Conservation (phyloP, 1,140 invertebrate genomes). For the Papilio polytes region DNA sequence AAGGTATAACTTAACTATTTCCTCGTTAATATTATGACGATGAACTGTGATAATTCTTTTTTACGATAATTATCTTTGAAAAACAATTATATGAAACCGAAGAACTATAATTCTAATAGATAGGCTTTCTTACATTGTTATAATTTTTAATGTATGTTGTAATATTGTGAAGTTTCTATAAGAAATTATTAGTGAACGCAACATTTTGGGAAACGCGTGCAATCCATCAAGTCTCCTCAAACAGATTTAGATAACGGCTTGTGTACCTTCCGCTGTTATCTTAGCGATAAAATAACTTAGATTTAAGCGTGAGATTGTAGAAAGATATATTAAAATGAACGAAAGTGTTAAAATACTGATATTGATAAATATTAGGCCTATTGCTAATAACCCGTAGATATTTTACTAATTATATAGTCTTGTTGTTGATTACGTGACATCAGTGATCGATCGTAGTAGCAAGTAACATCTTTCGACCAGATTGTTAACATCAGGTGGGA, state of each 20-base stretch:
- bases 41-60: not conserved
- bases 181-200: not conserved
- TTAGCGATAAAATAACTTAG: slow-evolving; percentile 17
- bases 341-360: not conserved
- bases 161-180: not conserved
- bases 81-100: not conserved
- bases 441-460: not conserved
- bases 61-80: not conserved
- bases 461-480: not conserved
- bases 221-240: slow-evolving; percentile 8
- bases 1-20: not conserved
- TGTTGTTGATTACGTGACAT: not conserved
- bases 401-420: not conserved
- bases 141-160: not conserved
- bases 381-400: not conserved
- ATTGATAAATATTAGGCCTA: not conserved
- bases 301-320: not conserved
- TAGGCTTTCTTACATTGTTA: not conserved
- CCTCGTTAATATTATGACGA: not conserved
- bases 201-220: not conserved
- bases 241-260: slow-evolving; percentile 12
- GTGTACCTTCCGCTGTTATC: not conserved
- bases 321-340: not conserved
- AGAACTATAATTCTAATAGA: no score
- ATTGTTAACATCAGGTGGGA: no score